Percentiles rank a stretch among this genome's conserved stretches.
These are phyloP conservation scores for Melanerpes aurifrons DNA, from an alignment of 2,113 vertebrate genomes.

Conservation along the genomic window DNA sequence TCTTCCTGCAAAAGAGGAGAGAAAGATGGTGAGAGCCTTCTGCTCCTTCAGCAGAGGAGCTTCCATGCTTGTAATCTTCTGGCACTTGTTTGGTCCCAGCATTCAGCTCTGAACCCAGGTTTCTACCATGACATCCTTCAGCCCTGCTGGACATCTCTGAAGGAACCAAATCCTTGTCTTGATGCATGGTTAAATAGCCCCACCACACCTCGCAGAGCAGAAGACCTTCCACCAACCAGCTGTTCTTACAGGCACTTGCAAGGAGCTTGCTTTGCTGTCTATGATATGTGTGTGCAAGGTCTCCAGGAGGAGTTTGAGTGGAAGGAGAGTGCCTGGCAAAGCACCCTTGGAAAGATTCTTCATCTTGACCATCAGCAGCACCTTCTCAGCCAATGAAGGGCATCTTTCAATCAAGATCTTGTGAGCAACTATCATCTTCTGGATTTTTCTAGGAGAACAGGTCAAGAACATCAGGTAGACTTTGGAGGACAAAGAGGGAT, in stretches of 20 bases:
- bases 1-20: not conserved
- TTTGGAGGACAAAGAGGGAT: not conserved
- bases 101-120: not conserved
- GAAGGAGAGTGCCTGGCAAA: not conserved
- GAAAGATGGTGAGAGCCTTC: not conserved
- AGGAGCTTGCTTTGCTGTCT: rapidly evolving
- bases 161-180: not conserved
- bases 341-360: not conserved
- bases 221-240: not conserved
- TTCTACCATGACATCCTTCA: not conserved
- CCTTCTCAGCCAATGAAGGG: not conserved
- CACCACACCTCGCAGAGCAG: not conserved
- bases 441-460: not conserved
- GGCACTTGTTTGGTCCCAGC: not conserved
- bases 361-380: not conserved
- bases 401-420: not conserved
- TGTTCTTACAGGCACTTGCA: not conserved
- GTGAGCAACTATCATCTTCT: not conserved
- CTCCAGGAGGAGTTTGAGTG: not conserved
- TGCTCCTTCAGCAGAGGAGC: not conserved
- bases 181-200: not conserved
- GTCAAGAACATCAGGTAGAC: not conserved
- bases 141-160: not conserved
- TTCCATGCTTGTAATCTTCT: too few species aligned
- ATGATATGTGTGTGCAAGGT: rapidly evolving